A percentile compares a stretch with the other conserved stretches of the same genome.
phyloP scores from a whole-genome alignment of 2,888 invertebrate genomes.

The Pristionchus japonicus region DNA sequence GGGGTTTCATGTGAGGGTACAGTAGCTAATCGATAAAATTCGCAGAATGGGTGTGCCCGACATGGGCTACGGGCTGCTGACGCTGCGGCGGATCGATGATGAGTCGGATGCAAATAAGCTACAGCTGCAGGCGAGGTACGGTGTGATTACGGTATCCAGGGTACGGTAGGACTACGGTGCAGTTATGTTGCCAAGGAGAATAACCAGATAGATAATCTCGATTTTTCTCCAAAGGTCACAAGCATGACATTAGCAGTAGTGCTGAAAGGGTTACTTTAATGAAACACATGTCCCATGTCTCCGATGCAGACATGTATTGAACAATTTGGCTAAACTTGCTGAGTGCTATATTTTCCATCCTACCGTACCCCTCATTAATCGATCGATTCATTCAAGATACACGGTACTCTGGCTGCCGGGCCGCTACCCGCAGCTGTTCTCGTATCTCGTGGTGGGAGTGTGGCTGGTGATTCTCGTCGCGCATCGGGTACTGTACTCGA shows the following conservation, averaged over 20 bases:
- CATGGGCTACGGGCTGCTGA: conserved; percentile 85
- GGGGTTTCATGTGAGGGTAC: background rate
- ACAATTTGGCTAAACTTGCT: too few relatives aligned
- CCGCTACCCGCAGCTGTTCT: conserved; percentile 53
- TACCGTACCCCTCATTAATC: background rate
- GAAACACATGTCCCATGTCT: too few relatives aligned
- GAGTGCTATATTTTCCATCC: background rate
- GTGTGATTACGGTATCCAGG: conserved; percentile 46
- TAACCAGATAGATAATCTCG: background rate
- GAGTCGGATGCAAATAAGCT: background rate
- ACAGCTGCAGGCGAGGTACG: conserved; percentile 5
- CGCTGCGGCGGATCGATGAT: conserved; percentile 39
- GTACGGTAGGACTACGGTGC: background rate
- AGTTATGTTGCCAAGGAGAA: too few relatives aligned
- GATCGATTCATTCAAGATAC: conserved; percentile 37
- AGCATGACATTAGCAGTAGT: too few relatives aligned
- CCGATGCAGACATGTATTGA: too few relatives aligned
- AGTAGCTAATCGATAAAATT: background rate
- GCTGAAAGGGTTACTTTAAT: too few relatives aligned
- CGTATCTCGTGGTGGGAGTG: conserved; percentile 47
- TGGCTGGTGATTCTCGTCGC: conserved; percentile 18
- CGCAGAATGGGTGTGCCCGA: conserved; percentile 88
- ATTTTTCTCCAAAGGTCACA: background rate
- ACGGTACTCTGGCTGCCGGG: conserved; percentile 58
- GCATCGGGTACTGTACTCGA: background rate